Conservation (phyloP, 64 coral and sea anemone genomes). For the Stichodactyla helianthus region DNA sequence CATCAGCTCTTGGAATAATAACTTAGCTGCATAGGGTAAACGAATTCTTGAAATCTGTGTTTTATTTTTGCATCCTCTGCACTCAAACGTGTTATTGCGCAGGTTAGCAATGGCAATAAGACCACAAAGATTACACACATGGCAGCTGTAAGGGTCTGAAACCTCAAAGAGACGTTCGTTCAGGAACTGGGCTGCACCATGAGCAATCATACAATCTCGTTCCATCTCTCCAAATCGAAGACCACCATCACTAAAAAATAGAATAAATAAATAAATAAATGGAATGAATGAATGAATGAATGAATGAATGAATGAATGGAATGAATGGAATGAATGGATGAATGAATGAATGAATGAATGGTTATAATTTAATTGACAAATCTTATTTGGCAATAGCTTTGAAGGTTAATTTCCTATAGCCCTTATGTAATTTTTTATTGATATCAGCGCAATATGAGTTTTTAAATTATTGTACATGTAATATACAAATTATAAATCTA, state of each 20-base stretch:
- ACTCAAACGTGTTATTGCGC: constrained; percentile 94
- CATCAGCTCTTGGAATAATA: constrained; percentile 96
- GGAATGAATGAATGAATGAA: too few relatives aligned
- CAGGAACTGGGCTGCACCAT: constrained; percentile 97
- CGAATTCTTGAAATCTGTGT: constrained; percentile 97
- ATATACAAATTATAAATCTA: too few relatives aligned
- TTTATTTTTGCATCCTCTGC: constrained; percentile 95
- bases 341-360: too few relatives aligned
- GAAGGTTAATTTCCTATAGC: too few relatives aligned
- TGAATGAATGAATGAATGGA: too few relatives aligned
- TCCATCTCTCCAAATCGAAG: constrained; percentile 99
- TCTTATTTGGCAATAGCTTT: too few relatives aligned
- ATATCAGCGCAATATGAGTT: too few relatives aligned
- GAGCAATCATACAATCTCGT: constrained; percentile 97
- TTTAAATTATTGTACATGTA: too few relatives aligned
- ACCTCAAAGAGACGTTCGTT: constrained; percentile 96
- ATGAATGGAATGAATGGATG: too few relatives aligned
- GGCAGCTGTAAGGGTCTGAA: constrained; percentile 97
- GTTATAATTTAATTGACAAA: neutral
- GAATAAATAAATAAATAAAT: neutral
- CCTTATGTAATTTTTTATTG: too few relatives aligned
- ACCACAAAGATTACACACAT: constrained; percentile 94
- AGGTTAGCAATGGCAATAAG: constrained; percentile 96
- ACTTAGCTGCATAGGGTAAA: constrained; percentile 92
- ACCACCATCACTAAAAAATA: constrained; percentile 74